Evolutionary conservation across 2,113 vertebrate species (phyloP).

Genomic region (Osmerus eperlanus): DNA sequence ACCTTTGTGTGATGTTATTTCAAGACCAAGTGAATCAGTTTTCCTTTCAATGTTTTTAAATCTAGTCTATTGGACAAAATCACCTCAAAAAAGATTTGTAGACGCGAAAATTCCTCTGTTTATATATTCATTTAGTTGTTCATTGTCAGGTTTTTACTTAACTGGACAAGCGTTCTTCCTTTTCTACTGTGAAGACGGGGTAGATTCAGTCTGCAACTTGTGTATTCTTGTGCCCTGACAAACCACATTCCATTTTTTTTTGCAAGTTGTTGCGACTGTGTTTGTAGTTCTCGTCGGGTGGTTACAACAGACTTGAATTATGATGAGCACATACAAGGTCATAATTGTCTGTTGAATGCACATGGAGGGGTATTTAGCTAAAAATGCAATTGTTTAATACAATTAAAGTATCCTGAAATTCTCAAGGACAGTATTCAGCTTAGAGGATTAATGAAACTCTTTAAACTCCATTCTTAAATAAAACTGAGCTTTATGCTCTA

Average conservation of each 20-base stretch:
- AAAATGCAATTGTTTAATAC: neutral
- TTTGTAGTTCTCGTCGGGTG: neutral
- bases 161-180: neutral
- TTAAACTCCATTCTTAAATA: too few species aligned
- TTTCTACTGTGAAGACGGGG: neutral
- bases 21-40: neutral
- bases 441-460: too few species aligned
- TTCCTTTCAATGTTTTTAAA: neutral
- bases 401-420: too few species aligned
- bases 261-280: neutral
- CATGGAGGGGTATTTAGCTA: neutral
- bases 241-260: too few species aligned
- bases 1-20: constrained; percentile 14
- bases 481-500: too few species aligned
- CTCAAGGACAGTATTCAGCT: too few species aligned
- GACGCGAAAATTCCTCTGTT: too few species aligned
- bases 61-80: neutral
- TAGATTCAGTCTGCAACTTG: neutral
- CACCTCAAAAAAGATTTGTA: too few species aligned
- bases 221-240: neutral
- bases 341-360: neutral
- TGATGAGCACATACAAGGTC: neutral
- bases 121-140: too few species aligned
- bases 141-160: too few species aligned
- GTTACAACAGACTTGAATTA: neutral